Conservation (phyloP, 2,113 vertebrate genomes). For the Trogon melanurus region DNA sequence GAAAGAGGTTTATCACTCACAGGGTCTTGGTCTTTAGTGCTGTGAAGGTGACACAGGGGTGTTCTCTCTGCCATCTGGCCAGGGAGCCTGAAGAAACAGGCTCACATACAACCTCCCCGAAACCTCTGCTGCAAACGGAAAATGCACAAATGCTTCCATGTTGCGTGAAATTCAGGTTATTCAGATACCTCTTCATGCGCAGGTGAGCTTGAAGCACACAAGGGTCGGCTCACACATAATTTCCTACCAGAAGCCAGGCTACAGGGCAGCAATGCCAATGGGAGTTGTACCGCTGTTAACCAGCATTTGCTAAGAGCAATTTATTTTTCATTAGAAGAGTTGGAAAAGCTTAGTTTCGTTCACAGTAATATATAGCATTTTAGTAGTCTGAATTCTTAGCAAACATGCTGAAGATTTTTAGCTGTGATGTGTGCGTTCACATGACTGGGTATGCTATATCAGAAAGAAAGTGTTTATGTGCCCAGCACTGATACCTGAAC, state of each 20-base stretch:
- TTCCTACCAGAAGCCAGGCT: not conserved
- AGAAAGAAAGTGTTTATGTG: not conserved
- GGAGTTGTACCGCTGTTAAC: not conserved
- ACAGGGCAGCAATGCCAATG: not conserved
- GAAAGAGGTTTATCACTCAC: not conserved
- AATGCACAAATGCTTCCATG: not conserved
- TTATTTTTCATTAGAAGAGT: not conserved
- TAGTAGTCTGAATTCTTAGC: not conserved
- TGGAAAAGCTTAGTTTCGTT: not conserved
- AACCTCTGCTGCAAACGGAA: not conserved
- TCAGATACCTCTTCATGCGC: not conserved
- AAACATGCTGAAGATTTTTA: not conserved
- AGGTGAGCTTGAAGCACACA: not conserved
- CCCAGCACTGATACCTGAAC: not conserved
- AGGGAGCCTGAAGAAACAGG: not conserved
- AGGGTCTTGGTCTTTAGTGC: not conserved
- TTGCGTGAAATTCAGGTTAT: not conserved
- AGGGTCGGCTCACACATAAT: not conserved
- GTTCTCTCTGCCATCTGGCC: not conserved
- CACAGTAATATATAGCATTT: not conserved
- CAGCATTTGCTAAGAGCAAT: not conserved
- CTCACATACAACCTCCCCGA: not conserved
- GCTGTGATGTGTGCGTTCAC: not conserved
- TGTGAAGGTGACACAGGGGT: fast-evolving
- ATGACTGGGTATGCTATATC: not conserved